A percentile compares a stretch with the other conserved stretches of the same genome.
phyloP scores from a whole-genome alignment of 2,797 vertebrate species.

The Amniataba percoides region DNA sequence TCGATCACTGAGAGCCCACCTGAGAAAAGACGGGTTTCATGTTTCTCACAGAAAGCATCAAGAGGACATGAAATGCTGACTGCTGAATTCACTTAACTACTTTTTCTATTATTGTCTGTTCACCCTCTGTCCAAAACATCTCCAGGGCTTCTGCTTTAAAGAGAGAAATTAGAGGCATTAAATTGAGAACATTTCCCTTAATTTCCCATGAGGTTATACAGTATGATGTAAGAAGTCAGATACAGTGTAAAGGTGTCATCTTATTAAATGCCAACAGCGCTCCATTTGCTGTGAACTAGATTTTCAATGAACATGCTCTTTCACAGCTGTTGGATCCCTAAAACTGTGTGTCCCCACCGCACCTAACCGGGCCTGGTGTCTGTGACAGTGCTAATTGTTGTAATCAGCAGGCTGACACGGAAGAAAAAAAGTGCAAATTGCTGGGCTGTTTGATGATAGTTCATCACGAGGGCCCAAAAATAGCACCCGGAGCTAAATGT shows the following conservation, averaged over 20 bases:
- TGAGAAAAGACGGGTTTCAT: constrained; percentile 5
- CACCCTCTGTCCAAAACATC: constrained; percentile 11
- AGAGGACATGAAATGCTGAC: constrained; percentile 20
- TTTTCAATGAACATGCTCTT: constrained; percentile 32
- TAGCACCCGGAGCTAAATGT: constrained; percentile 27
- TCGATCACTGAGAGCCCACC: constrained; percentile 18
- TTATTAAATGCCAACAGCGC: constrained; percentile 36
- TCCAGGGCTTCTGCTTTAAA: constrained; percentile 44
- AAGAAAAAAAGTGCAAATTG: constrained; percentile 38
- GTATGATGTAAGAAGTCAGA: constrained; percentile 44
- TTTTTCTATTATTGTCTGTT: constrained; percentile 12
- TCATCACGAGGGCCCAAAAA: constrained; percentile 34
- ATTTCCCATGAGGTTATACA: constrained; percentile 57
- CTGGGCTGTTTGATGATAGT: constrained; percentile 42
- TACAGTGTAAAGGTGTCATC: constrained; percentile 50
- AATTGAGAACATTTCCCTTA: constrained; percentile 43
- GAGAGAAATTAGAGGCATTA: constrained; percentile 49
- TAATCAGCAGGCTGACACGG: constrained; percentile 53
- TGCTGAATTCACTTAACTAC: constrained; percentile 5
- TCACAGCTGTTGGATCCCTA: constrained; percentile 50
- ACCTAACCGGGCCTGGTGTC: constrained; percentile 19
- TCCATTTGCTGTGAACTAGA: constrained; percentile 53
- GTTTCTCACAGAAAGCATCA: constrained; percentile 16
- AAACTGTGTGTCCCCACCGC: constrained; percentile 5
- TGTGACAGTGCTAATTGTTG: constrained; percentile 58